Base-by-base conservation (phyloP, 2,888 invertebrate genomes). In the Rosalia funebris region DNA sequence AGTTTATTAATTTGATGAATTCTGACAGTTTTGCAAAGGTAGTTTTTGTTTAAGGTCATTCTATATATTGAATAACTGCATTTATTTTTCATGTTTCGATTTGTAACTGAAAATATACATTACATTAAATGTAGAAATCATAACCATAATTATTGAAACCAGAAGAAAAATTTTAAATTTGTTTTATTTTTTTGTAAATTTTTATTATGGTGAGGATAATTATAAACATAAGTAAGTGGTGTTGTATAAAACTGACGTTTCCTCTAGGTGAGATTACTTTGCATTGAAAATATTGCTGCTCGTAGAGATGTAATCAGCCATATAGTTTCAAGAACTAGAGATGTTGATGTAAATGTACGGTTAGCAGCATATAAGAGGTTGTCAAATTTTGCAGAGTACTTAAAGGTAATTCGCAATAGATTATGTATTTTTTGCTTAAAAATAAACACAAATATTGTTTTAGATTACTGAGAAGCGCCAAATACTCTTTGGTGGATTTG, bases 341-440 rank as follows among this genome's bases (percentile, higher is more conserved):
- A 96, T 79, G 85, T 91, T 0, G 91, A 92, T 74, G 90, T 90
- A 57, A 85, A 86, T 20, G 93, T 96, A 0, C 84, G 95, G 0
- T 85, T 82, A 73, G 83, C 82, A 61, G 86, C 87, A 0, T 88
- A 83, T 71, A 73, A 64, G 48, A 72, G 73, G 63, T 50, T 76
- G 2, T 59, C 71, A 12, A 67, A 70, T 32, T 50, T 72, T 17
- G 58, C 66, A 10, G 59, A 64, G 34, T 57, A 48, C 19, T 52
- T 77, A n/a, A 74, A 71, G 68, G 77, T 74, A 65, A 48, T 47
- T 7, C 25, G 25, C 25, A 25, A 25, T 7, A 34, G 25, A 5
- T 5, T 25, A 5, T 25, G 3, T 25, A 25, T 5, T 25, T 25
- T 25, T 25, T 25, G 3, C 9, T 25, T 16, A 15, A 16, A 10